phyloP scores from a whole-genome alignment of 1,140 invertebrate genomes.

The Bilobella aurantiaca region DNA sequence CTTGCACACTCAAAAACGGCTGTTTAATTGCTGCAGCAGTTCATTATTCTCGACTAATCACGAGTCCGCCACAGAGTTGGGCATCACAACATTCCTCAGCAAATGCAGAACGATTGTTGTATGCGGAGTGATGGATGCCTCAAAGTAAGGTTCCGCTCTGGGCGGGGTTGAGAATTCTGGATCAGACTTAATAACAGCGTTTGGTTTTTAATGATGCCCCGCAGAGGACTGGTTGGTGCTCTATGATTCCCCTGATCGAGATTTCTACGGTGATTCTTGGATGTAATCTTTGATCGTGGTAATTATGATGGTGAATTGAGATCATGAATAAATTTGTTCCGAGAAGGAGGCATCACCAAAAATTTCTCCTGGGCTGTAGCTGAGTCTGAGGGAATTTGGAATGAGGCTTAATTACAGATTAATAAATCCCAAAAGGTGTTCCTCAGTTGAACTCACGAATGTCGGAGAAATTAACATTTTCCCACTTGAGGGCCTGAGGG shows the following conservation, averaged over 20 bases:
- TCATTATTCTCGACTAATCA: no score
- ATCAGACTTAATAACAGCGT: not conserved
- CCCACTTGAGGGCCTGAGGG: not conserved
- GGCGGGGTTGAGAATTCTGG: not conserved
- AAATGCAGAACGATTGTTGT: not conserved
- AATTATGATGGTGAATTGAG: constrained; percentile 7
- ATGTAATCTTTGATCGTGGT: no score
- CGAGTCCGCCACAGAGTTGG: no score
- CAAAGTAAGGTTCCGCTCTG: no score
- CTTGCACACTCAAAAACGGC: not conserved
- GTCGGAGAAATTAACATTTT: not conserved
- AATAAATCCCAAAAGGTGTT: constrained; percentile 9
- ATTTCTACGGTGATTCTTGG: not conserved
- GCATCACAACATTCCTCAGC: no score
- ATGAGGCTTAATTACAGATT: constrained; percentile 3
- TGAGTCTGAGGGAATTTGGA: no score
- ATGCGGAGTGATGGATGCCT: not conserved
- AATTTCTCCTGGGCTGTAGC: no score
- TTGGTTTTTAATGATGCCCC: no score
- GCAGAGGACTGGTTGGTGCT: not conserved
- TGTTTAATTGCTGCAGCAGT: not conserved
- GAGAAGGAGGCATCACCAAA: not conserved
- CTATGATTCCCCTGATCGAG: not conserved
- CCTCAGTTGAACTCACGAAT: not conserved
- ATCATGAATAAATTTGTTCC: not conserved